Evolutionary conservation across 2,113 vertebrate species (phyloP), one percentile per base, ranked within the genome.

Genomic region (Blennius ocellaris): DNA sequence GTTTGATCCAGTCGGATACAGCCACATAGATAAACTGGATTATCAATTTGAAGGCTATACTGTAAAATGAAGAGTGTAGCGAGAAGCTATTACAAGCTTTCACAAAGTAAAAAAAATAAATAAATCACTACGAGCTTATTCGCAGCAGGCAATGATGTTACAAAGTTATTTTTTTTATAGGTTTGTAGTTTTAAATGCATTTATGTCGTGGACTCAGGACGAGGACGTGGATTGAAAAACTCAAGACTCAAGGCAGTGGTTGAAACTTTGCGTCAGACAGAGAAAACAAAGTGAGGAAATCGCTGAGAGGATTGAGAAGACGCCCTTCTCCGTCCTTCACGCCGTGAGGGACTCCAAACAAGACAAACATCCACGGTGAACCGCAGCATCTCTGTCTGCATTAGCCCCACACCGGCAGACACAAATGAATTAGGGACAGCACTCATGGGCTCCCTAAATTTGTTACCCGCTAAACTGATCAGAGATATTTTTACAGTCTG

Each of bases 281-380:
- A 78, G 36, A n/a, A 52, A 49, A 58, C 48, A 49, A 21, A 70
- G 16, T 30, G 62, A 50, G 14, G 59, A 57, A 75, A 73, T 55
- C 4, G 72, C 49, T 8, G 39, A 65, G 40, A 56, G 70, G 72
- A 85, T 85, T 82, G 80, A 76, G 55, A 66, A 63, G 56, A 82
- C 56, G 66, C 72, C 76, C 81, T 86, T 87, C 73, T 73, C 17
- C 48, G 86, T 85, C 89, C 84, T 90, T 85, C 76, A 76, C 43
- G 81, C 71, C 65, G 38, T 56, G 66, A 72, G 71, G 79, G 69
- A 79, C 76, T 74, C 21, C 73, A 87, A 87, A 74, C 73, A 64
- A 83, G 80, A 88, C 88, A 83, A 85, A 88, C 78, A 80, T 78
- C 69, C 85, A 65, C 59, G n/a, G 53, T 5, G 65, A 66, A 41